Conservation (phyloP, 2,888 invertebrate genomes). For the Hybos culiciformis region DNA sequence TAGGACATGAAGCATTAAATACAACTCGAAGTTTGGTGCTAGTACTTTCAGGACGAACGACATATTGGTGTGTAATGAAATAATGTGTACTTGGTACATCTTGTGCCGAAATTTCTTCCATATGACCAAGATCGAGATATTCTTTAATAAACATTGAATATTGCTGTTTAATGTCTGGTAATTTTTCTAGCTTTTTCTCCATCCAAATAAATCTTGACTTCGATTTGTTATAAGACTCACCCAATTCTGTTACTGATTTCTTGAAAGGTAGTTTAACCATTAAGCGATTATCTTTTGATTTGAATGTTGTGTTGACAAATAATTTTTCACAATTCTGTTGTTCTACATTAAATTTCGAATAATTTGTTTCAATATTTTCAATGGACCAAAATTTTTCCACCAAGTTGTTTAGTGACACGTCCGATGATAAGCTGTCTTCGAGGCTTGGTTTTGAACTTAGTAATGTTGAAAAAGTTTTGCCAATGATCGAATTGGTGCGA, state of each 20-base stretch:
- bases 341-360: conserved; percentile 5
- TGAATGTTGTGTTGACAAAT: conserved; percentile 6
- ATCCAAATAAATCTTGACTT: background rate
- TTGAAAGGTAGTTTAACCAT: conserved; percentile 11
- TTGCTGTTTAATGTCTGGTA: conserved; percentile 6
- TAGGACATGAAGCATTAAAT: conserved; percentile 4
- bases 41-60: conserved; percentile 7
- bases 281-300: conserved; percentile 7
- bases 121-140: conserved; percentile 14
- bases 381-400: conserved; percentile 11
- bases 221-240: background rate
- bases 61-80: conserved; percentile 14
- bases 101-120: conserved; percentile 6
- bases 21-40: conserved; percentile 10
- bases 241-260: background rate
- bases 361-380: conserved; percentile 8
- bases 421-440: background rate
- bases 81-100: background rate
- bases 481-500: too few relatives aligned
- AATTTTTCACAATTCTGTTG: conserved; percentile 10
- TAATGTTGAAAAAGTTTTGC: too few relatives aligned
- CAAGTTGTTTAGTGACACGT: background rate
- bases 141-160: conserved; percentile 15
- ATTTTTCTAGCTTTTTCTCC: background rate
- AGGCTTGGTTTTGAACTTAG: too few relatives aligned